Evolutionary conservation across 2,888 invertebrate genomes (phyloP), one percentile per base, ranked within the genome.

Genomic region (Lasioglossum figueresi): DNA sequence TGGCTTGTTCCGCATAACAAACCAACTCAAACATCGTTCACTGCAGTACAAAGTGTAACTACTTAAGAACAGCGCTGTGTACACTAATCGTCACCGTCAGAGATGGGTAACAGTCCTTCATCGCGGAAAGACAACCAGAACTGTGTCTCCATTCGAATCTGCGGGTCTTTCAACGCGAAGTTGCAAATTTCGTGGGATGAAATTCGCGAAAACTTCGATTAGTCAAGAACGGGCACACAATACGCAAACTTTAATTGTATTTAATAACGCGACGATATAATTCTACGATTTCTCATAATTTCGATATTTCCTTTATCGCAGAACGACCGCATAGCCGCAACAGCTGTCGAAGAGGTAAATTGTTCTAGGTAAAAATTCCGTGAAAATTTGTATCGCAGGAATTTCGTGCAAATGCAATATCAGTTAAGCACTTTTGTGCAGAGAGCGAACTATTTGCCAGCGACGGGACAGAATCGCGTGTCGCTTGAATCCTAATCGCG

Each of bases 401-500:
- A 52, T 52, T 52, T 23, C 16, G 8, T 19, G 52, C 52, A 52
- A 52, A 23, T 10, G 52, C 52, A 52, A 23, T 23, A 52, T 23
- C 52, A 52, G 8, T 52, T 52, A 3, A 3, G 23, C 23, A 52
- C 10, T 52, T 23, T 52, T 10, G 23, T 10, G 52, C 10, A 52
- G 52, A 23, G 3, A 10, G 8, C 8, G 52, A 23, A 6, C 48
- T 8, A 23, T 48, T 23, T 2, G 52, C 23, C 23, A 52, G 31
- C 8, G 34, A 1, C 34, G 31, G 66, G 34, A 66, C 34, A 14
- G 27, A 8, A 31, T 19, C 34, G 27, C 16, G 16, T 23, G 63
- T 66, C 43, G 14, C 52, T 31, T 27, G 75, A 80, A 76, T 81
- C 59, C 34, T 19, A n/a, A 66, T 52, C 56, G 68, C 10, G 40